Percentiles rank a stretch among this genome's conserved stretches.
phyloP scores from a whole-genome alignment of 2,113 vertebrate genomes.

The Baryphthengus martii region DNA sequence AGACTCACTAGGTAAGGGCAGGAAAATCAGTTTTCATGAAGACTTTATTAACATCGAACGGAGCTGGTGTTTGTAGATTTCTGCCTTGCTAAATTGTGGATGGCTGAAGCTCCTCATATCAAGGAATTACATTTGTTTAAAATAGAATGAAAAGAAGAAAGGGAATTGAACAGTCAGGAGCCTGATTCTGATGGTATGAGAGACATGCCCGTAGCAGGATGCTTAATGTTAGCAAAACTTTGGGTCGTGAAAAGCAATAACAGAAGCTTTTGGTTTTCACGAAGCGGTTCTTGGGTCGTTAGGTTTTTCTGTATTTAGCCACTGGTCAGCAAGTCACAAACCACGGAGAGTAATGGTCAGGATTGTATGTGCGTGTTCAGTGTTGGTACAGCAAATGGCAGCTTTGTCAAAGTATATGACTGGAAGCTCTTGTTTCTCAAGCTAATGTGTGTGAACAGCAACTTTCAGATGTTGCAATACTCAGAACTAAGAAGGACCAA shows the following conservation, averaged over 20 bases:
- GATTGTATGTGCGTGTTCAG: not conserved
- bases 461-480: not conserved
- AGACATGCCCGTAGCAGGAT: not conserved
- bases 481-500: not conserved
- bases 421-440: not conserved
- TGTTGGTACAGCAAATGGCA: not conserved
- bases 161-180: not conserved
- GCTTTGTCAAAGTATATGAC: not conserved
- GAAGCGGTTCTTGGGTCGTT: not conserved
- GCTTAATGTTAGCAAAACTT: not conserved
- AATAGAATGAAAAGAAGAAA: not conserved
- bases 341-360: not conserved
- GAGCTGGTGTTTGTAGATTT: not conserved
- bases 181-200: not conserved
- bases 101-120: not conserved
- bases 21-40: not conserved
- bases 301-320: not conserved
- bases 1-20: not conserved
- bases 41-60: not conserved
- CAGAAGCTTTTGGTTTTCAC: not conserved
- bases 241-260: not conserved
- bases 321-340: not conserved
- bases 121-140: not conserved
- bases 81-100: not conserved
- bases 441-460: not conserved